These are phyloP conservation scores for Galemys pyrenaicus DNA, from an alignment of 2,113 vertebrate genomes.

Conservation along the genomic window DNA sequence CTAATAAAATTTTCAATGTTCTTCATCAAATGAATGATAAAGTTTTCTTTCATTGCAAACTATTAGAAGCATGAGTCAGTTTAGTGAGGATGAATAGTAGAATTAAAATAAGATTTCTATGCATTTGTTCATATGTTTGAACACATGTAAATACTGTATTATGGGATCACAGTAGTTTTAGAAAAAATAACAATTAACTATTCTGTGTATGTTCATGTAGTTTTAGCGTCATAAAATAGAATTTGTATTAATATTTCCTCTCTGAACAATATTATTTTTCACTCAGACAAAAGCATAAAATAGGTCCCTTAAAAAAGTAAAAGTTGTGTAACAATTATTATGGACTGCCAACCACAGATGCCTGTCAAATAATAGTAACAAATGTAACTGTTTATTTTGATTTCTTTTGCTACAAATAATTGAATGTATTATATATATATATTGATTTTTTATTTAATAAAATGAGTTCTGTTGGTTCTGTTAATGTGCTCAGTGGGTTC, in stretches of 20 bases:
- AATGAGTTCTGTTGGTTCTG: neutral
- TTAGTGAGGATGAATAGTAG: conserved; percentile 32
- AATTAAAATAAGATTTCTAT: conserved; percentile 30
- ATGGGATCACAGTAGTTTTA: neutral
- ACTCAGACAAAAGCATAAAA: neutral
- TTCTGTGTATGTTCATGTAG: neutral
- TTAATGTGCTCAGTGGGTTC: conserved; percentile 45
- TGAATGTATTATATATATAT: neutral
- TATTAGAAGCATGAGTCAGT: neutral
- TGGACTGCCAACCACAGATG: neutral
- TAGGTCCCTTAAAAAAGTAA: neutral
- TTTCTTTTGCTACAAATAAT: conserved; percentile 47
- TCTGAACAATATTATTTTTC: conserved; percentile 22
- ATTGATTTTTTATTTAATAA: conserved; percentile 58
- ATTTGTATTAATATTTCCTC: neutral
- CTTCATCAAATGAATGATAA: neutral
- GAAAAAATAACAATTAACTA: neutral
- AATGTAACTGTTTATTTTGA: neutral
- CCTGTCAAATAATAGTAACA: neutral
- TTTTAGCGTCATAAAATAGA: neutral
- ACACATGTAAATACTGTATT: no score
- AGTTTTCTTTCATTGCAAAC: neutral
- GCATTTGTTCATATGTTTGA: neutral
- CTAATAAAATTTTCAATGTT: neutral
- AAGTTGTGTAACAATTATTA: neutral